phyloP scores from a whole-genome alignment of 2,113 vertebrate genomes.

The Psammodynastes pulverulentus region DNA sequence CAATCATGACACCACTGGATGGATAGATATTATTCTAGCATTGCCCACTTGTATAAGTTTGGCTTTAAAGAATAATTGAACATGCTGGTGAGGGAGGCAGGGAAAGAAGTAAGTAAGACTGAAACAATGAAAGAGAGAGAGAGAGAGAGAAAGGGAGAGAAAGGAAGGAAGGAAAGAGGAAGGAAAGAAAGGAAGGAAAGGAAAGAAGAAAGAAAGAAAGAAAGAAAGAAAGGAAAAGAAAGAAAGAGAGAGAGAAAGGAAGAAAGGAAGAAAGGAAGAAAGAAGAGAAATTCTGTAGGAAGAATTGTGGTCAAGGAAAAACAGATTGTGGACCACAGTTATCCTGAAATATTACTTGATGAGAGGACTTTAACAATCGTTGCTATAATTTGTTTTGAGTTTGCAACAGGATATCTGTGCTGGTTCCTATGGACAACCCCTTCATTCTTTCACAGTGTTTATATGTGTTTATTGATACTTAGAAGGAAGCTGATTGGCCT shows the following conservation, averaged over 20 bases:
- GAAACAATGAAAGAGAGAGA: too few relatives aligned
- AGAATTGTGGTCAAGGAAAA: background rate
- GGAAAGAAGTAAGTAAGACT: too few relatives aligned
- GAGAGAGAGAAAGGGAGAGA: too few relatives aligned
- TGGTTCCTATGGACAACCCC: background rate
- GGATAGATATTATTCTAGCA: background rate
- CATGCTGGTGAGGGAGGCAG: background rate
- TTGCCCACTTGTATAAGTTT: background rate
- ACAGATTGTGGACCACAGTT: background rate
- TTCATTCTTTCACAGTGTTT: background rate
- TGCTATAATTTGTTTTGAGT: background rate
- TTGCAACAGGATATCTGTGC: background rate
- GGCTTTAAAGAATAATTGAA: background rate
- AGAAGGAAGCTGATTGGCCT: constrained; percentile 3
- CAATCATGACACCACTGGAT: background rate
- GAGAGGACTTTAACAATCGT: background rate
- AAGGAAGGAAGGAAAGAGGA: too few relatives aligned
- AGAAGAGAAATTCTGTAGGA: background rate
- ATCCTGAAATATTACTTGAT: background rate
- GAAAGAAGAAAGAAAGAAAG: too few relatives aligned
- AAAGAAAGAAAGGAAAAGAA: too few relatives aligned
- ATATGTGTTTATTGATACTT: constrained; percentile 4
- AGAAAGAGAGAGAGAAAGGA: background rate
- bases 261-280: background rate
- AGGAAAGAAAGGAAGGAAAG: too few relatives aligned